Evolutionary conservation across 2,888 invertebrate genomes (phyloP).

Genomic region (Eumacrocentrus americanus): DNA sequence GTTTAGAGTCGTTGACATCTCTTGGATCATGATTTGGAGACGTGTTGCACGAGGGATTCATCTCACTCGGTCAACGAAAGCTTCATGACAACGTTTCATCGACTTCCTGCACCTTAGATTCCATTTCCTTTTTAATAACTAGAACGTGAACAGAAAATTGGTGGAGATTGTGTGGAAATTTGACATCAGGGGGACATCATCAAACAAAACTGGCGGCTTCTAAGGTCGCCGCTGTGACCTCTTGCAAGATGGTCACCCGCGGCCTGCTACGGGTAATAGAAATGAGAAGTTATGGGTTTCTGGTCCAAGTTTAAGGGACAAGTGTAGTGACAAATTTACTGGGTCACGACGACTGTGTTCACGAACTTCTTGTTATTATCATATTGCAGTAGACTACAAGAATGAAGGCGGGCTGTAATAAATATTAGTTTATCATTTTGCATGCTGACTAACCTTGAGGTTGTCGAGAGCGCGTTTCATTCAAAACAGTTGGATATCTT

Average conservation of each 20-base stretch:
- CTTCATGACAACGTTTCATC: slow-evolving; percentile 13
- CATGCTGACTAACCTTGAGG: slow-evolving; percentile 20
- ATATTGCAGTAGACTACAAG: not conserved
- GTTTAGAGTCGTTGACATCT: no score
- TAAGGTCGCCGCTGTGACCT: slow-evolving; percentile 54
- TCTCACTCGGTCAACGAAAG: slow-evolving; percentile 1
- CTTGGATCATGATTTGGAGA: slow-evolving; percentile 2
- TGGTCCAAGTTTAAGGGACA: not conserved
- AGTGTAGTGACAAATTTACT: not conserved
- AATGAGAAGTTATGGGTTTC: no score
- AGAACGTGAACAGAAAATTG: not conserved
- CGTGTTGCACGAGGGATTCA: slow-evolving; percentile 1
- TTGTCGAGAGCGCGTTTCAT: slow-evolving; percentile 19
- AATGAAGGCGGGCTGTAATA: not conserved
- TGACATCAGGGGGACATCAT: slow-evolving; percentile 24
- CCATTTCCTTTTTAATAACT: not conserved
- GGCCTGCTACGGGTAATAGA: slow-evolving; percentile 56
- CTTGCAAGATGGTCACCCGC: slow-evolving; percentile 60
- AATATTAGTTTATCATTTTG: slow-evolving; percentile 10
- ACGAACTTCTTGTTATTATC: not conserved
- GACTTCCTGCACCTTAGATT: slow-evolving; percentile 1
- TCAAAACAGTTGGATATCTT: slow-evolving; percentile 37
- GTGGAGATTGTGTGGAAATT: slow-evolving; percentile 19
- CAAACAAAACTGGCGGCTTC: slow-evolving; percentile 56
- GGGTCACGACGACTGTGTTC: not conserved